Evolutionary conservation across 2,797 vertebrate genomes (phyloP), one percentile per base, ranked within the genome.

Genomic region (Phyllotis vaccarum): DNA sequence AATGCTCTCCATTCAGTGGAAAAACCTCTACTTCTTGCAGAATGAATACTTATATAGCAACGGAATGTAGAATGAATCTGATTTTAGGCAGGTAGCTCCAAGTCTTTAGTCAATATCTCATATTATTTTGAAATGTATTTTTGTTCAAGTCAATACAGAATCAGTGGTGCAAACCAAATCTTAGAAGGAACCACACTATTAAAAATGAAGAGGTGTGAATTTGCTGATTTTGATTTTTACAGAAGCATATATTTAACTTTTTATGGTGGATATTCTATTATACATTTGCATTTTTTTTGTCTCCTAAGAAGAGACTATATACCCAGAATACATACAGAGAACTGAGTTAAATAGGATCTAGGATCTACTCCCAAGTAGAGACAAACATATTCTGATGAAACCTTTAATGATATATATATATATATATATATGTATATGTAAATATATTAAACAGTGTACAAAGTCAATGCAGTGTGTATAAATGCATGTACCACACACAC

Each of bases 91-190:
- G 89, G 86, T 86, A 95, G 68, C 70, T 49, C 9, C 62, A 80
- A 89, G 83, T 83, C 56, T 62, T 94, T 96, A 89, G 81, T 95
- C n/a, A 82, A 90, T 89, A 92, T 17, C 12, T 14, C 81, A 40
- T 78, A 87, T 95, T 95, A 87, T 89, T 92, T 90, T 93, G 40
- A 76, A 97, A 92, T 93, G 27, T 60, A 83, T 78, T 96, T 97
- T 95, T 81, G 11, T 87, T 93, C 81, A 90, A 95, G n/a, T 97
- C 60, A 89, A 24, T 95, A 87, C 29, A 94, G 37, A 95, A 87
- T 24, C 43, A 92, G 11, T 92, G 37, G 74, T 89, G 12, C 75
- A 96, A 96, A 94, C 70, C 17, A 72, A 46, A 88, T 80, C 46
- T 37, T 86, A 81, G 93, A 90, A 86, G 46, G 58, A 93, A 89